Evolutionary conservation across 2,888 invertebrate genomes (phyloP), one percentile per base, ranked within the genome.

Genomic region (Drosophila anceps): DNA sequence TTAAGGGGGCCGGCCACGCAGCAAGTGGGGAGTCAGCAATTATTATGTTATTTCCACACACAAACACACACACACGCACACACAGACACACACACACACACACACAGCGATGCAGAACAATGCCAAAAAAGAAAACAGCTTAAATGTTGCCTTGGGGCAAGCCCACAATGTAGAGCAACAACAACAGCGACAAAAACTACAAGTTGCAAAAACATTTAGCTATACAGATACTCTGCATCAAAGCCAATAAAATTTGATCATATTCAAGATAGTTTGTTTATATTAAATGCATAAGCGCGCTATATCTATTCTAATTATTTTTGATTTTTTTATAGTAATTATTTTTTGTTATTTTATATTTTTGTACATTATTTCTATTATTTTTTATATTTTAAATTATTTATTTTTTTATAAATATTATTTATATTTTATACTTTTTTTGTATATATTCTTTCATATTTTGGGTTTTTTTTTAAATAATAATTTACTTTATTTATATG

Each of bases 11-110:
- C 35, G 37, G 24, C 20, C 35, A n/a, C 35, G 29, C 18, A 29
- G 48, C 12, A 20, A 41, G 41, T 29, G 41, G 20, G 61, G 24
- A 27, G 29, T 39, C 27, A 54, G 39, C 63, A 65, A 79, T 71
- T 75, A 75, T 74, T 75, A 75, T 61, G 60, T 61, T 79, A 67
- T 71, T 75, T 62, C 35, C 37, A 33, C 33, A 41, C 29, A 35
- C 35, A 48, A 37, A 55, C 48, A 51, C 35, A 57, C n/a, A 41
- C 7, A 65, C 27, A 50, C 18, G 44, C 24, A 15, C 12, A 33
- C 1, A 50, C 1, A 50, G 4, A 33, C 12, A 48, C 37, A 33
- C 33, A 41, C 37, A 33, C 33, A 41, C 24, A 3, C 24, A 24
- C 24, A 24, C 24, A 24, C 24, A 24, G 15, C 33, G 15, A 20